Evolutionary conservation across 2,797 vertebrate genomes (phyloP), one percentile per base, ranked within the genome.

Genomic region (Crax fasciolata): DNA sequence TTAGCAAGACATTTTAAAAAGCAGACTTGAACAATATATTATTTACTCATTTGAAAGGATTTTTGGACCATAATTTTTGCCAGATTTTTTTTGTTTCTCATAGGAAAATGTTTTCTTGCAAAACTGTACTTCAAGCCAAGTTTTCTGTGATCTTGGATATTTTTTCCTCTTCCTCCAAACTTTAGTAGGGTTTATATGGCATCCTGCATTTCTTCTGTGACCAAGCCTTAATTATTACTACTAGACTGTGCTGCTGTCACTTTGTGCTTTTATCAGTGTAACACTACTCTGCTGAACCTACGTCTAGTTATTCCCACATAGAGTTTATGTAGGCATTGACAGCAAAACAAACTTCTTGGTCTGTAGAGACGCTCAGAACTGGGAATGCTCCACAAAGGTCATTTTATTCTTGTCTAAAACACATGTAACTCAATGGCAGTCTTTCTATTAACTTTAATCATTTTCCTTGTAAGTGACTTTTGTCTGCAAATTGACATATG

Each of bases 1-100:
- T 95, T 86, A 95, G 57, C 38, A 72, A 49, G 24, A 9, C 39
- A 25, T 54, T 90, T 85, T 86, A 14, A 67, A 86, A 89, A 66
- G 10, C 30, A 65, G 7, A 23, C 62, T 84, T 91, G 58, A 76
- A 23, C 15, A 80, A 24, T 39, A 6, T 39, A 14, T 41, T 86
- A 17, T 51, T 67, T 89, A 20, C 54, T 80, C 7, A 11, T 81
- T 75, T 75, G 41, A 74, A 90, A 81, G n/a, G 28, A 18, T 55
- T 54, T 68, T 93, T 66, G 66, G 25, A 74, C 57, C 4, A 14
- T 51, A 11, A 5, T 32, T 90, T 94, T 87, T 92, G 25, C 18
- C 23, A 74, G 11, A 66, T 75, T 30, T 48, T 9, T 5, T 11
- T 0, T 21, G 30, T 11, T 78, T 67, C 49, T 30, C 8, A 6